phyloP scores from a whole-genome alignment of 1,140 invertebrate genomes.

The Drosophila saltans region DNA sequence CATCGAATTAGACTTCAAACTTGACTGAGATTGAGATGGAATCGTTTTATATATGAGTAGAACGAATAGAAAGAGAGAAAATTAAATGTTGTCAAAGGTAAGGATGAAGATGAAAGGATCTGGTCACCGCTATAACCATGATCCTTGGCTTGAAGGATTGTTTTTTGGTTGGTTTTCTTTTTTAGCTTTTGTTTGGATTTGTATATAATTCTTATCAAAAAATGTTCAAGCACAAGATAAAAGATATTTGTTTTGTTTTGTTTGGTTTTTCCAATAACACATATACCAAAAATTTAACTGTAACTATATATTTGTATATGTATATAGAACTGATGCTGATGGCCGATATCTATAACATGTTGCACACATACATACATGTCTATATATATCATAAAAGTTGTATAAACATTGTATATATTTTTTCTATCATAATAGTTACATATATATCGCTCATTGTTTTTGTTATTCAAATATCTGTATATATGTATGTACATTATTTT shows the following conservation, averaged over 20 bases:
- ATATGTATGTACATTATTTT: neutral
- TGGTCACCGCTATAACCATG: neutral
- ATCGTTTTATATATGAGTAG: neutral
- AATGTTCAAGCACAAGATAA: constrained; percentile 40
- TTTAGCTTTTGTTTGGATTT: constrained; percentile 7
- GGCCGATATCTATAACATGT: constrained; percentile 39
- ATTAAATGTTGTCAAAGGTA: neutral
- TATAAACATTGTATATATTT: constrained; percentile 72
- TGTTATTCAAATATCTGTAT: constrained; percentile 13
- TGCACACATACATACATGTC: constrained; percentile 18
- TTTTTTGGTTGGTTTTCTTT: neutral
- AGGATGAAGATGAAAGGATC: neutral
- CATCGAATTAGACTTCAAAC: neutral
- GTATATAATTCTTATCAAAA: constrained; percentile 74
- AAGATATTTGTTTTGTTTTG: constrained; percentile 34
- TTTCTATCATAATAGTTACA: constrained; percentile 14
- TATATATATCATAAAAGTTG: constrained; percentile 74
- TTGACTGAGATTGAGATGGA: neutral
- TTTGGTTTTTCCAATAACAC: constrained; percentile 16
- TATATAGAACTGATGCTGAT: constrained; percentile 21
- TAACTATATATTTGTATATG: constrained; percentile 57
- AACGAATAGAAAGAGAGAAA: neutral
- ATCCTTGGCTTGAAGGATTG: constrained; percentile 3
- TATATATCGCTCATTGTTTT: constrained; percentile 12
- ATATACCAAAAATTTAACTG: constrained; percentile 60